Base-by-base conservation (phyloP, 2,113 vertebrate genomes). In the Eleginops maclovinus region DNA sequence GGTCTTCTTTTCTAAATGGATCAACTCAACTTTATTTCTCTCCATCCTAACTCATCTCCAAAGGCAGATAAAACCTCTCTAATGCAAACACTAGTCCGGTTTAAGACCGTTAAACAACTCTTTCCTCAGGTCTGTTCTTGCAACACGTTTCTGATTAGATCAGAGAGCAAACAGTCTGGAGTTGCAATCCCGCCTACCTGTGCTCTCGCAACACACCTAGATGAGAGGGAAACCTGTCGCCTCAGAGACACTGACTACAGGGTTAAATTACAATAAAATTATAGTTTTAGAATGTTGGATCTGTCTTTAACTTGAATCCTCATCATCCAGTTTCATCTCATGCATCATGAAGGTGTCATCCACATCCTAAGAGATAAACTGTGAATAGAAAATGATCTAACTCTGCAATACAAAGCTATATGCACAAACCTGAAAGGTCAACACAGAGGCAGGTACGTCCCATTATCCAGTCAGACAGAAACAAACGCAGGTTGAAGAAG, bases 361-460 rank as follows among this genome's bases (percentile, higher is more conserved):
- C 21, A 26, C 16, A 50, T 21, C 41, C 14, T 63, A 6, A 51
- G 47, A 71, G 53, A 64, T 16, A 41, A 68, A 40, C 61, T 71
- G 55, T 49, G 43, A 36, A 22, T 2, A 64, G 43, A 53, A n/a
- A 41, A 40, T 7, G 0, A 50, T 21, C 3, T 9, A 24, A 68
- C 24, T 2, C 26, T 56, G 11, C 49, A 78, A 74, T 84, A 60
- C 79, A 83, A 1, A 40, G 44, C 24, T 59, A 75, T 49, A 49
- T 49, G 76, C 66, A 91, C 88, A 86, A 82, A 90, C 80, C 88
- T 90, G 77, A 84, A 66, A 72, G 46, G 74, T 70, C 56, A 85
- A 77, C 72, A 80, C 24, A 84, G 56, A 88, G 28, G 67, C 73
- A 78, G 73, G 50, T 43, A 74, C 28, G 56, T 88, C 79, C 81